phyloP scores from a whole-genome alignment of 2,888 invertebrate species.

The Dryomyza anilis region DNA sequence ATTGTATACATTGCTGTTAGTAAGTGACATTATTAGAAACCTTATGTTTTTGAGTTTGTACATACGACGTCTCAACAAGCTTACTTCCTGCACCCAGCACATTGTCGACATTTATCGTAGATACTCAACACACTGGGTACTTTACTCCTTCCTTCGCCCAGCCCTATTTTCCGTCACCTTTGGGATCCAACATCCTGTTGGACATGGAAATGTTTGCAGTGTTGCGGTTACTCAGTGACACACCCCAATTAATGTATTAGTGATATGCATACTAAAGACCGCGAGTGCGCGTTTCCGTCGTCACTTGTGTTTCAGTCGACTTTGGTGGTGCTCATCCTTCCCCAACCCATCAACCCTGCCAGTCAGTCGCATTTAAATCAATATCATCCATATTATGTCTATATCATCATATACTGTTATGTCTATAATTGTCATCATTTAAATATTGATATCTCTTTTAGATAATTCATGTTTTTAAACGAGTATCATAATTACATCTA shows the following conservation, averaged over 20 bases:
- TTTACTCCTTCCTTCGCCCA: no score
- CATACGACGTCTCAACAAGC: conserved; percentile 7
- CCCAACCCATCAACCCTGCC: conserved; percentile 4
- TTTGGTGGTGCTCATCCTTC: conserved; percentile 17
- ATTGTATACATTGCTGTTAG: background rate
- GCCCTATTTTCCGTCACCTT: no score
- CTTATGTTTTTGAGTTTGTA: background rate
- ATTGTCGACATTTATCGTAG: no score
- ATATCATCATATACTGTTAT: no score
- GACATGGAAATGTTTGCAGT: background rate
- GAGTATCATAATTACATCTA: no score
- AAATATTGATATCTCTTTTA: no score
- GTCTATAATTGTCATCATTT: no score
- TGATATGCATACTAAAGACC: conserved; percentile 3
- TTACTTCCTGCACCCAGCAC: background rate
- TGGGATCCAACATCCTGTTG: no score
- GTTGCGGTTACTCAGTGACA: conserved; percentile 3
- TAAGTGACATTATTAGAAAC: conserved; percentile 2
- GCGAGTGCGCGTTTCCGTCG: background rate
- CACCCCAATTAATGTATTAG: background rate
- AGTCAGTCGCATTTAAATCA: background rate
- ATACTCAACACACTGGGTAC: no score
- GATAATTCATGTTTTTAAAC: no score
- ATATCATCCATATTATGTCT: no score
- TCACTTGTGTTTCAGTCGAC: background rate